phyloP scores from a whole-genome alignment of 2,113 vertebrate species.

The Ahaetulla prasina region DNA sequence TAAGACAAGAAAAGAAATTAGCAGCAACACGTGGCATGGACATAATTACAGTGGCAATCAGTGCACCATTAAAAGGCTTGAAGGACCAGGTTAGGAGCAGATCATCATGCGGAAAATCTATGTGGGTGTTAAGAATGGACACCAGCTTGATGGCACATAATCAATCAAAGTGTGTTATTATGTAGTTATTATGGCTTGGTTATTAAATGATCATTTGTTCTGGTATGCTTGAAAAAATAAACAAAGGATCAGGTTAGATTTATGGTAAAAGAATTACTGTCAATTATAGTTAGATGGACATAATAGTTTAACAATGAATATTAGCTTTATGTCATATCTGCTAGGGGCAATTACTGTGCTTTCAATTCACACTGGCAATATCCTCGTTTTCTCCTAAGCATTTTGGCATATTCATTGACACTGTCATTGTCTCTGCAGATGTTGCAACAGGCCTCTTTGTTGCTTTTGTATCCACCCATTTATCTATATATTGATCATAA shows the following conservation, averaged over 20 bases:
- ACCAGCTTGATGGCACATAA: neutral
- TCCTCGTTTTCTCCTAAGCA: neutral
- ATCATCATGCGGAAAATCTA: neutral
- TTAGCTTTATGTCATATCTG: neutral
- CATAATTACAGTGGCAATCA: neutral
- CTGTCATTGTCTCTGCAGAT: neutral
- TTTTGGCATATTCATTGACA: neutral
- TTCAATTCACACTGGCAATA: neutral
- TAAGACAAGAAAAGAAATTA: neutral
- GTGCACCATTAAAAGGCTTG: neutral
- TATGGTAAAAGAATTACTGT: neutral
- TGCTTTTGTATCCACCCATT: neutral
- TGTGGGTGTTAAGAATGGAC: neutral
- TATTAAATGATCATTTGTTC: neutral
- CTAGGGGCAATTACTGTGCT: too few relatives aligned
- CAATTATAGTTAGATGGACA: neutral
- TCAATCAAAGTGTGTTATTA: neutral
- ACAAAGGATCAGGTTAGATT: neutral
- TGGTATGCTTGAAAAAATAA: neutral
- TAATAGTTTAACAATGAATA: neutral
- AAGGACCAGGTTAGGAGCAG: neutral
- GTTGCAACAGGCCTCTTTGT: neutral
- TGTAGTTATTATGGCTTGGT: neutral
- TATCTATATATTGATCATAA: conserved; percentile 10
- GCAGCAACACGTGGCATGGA: neutral